Base-by-base conservation (phyloP, 2,888 invertebrate genomes). In the Lochmaea crataegi region DNA sequence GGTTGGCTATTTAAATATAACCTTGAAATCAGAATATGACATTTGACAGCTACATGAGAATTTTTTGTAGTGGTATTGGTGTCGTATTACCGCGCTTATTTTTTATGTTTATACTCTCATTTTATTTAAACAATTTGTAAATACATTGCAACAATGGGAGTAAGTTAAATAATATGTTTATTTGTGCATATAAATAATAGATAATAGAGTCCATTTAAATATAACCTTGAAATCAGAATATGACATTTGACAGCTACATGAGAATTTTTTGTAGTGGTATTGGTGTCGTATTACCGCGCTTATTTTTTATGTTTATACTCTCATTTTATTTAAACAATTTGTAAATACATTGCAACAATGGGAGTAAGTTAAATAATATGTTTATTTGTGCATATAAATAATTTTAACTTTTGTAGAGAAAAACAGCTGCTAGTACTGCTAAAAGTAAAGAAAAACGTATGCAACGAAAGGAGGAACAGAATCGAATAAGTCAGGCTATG, bases 391-490 rank as follows among this genome's bases (percentile, higher is more conserved):
- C 11, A 16, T 42, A 2, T 42, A 16, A 42, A 7, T 10, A 60
- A 11, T 41, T 38, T 11, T 16, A 41, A 16, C 32, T 71, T 65
- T 81, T 80, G 51, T 83, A 90, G 90, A 88, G 90, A 82, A 91
- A 90, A 87, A 87, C 73, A 83, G 89, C 87, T 75, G 81, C 82
- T 9, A 87, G 74, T 84, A 88, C 87, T 75, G 81, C 81, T 4
- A 91, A 91, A 85, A 89, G 88, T 76, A 92, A 91, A 86, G 91
- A 91, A 81, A 91, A 91, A 81, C 88, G 91, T 11, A 87, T 89
- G 77, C 90, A 90, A 68, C 87, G 91, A 60, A 91, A 91, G 82
- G 86, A 90, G 72, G 91, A 91, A 80, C 90, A 91, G 80, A 88
- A 88, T 63, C 88, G 89, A 75, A 89, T 91, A 78, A 89, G 90